A percentile compares a stretch with the other conserved stretches of the same genome.
These are phyloP conservation scores for Phymastichus coffea DNA, from an alignment of 1,140 invertebrate species.

Conservation along the genomic window DNA sequence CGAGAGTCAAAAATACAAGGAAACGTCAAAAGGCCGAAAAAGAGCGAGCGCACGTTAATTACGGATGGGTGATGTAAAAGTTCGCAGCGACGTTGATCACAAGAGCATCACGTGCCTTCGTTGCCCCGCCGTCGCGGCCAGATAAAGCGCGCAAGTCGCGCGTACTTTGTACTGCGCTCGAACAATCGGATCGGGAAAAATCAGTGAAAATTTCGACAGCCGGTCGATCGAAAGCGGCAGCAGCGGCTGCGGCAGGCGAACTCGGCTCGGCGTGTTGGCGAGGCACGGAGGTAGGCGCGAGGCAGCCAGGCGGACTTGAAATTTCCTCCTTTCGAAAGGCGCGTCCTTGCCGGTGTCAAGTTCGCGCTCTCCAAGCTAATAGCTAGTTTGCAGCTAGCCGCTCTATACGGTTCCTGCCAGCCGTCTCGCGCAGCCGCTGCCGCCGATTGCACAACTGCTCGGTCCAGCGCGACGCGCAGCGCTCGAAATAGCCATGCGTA, in stretches of 20 bases:
- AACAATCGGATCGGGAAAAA: too few relatives aligned
- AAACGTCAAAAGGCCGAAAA: not conserved
- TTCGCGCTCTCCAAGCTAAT: conserved; percentile 40
- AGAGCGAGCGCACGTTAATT: not conserved
- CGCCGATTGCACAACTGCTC: not conserved
- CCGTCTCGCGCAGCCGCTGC: not conserved
- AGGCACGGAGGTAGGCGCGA: not conserved
- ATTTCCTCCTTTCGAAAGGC: conserved; percentile 57
- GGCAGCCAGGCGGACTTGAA: not conserved
- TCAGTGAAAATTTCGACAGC: too few relatives aligned
- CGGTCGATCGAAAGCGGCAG: too few relatives aligned
- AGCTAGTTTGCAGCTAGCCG: not conserved
- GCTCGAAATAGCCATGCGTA: too few relatives aligned
- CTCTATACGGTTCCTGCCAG: not conserved
- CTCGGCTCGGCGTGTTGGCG: too few relatives aligned
- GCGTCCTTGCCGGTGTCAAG: conserved; percentile 56
- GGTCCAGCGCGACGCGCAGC: too few relatives aligned
- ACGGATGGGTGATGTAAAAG: not conserved
- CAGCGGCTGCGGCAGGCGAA: too few relatives aligned
- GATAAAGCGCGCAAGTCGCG: conserved; percentile 11
- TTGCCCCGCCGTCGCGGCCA: conserved; percentile 15
- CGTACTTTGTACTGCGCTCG: too few relatives aligned
- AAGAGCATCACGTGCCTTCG: conserved; percentile 15
- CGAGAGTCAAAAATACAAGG: not conserved
- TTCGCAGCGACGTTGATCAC: not conserved